Percentiles rank a stretch among this genome's conserved stretches.
These are phyloP conservation scores for Calameuta idolon DNA, from an alignment of 2,888 invertebrate genomes.

Conservation along the genomic window DNA sequence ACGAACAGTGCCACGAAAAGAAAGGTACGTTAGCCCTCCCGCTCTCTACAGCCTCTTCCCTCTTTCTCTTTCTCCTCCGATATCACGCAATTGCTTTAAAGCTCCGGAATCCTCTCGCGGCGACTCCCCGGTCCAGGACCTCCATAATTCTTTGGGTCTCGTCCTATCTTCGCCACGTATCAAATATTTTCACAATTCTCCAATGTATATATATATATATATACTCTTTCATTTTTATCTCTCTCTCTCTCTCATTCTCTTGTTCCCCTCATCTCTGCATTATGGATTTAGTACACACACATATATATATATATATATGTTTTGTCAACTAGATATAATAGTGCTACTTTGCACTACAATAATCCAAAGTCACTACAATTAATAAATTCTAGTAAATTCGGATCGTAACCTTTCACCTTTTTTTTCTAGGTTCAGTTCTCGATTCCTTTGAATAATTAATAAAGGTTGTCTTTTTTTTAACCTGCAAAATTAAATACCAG, in stretches of 20 bases:
- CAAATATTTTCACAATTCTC: conserved; percentile 2
- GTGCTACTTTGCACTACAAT: not conserved
- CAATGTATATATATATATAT: no score
- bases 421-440: not conserved
- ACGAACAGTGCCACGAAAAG: not conserved
- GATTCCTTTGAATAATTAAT: not conserved
- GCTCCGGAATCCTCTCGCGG: not conserved
- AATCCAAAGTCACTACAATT: not conserved
- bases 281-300: not conserved
- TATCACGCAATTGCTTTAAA: conserved; percentile 3
- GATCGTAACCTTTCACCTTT: not conserved
- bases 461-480: no score
- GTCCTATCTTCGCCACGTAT: conserved; percentile 1
- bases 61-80: not conserved
- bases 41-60: no score
- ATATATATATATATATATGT: not conserved
- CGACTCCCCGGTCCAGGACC: not conserved
- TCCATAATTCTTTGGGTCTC: conserved; percentile 5
- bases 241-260: no score
- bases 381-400: not conserved
- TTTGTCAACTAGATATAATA: not conserved
- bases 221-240: not conserved
- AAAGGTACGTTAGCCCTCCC: not conserved
- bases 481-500: not conserved
- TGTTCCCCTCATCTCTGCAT: not conserved